Base-by-base conservation (phyloP, 2,888 invertebrate species). In the Agrochola macilenta region DNA sequence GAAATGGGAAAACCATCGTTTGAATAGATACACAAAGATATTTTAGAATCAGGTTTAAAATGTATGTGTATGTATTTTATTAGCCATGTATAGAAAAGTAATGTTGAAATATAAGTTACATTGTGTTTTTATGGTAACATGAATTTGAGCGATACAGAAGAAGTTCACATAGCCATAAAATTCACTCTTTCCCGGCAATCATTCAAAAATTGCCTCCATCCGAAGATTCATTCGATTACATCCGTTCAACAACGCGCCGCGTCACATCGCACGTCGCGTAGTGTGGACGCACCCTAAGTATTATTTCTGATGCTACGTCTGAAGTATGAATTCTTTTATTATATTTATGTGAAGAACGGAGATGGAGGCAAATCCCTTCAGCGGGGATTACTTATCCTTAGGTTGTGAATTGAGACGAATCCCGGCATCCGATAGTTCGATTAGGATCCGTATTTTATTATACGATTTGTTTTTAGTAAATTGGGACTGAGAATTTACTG, bases 321-420 rank as follows among this genome's bases (percentile, higher is more conserved):
- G 74, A 85, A 81, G 77, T 88, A 85, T 85, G 69, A 85, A 88
- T 84, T 80, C 77, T 83, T 87, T 85, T 87, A 87, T 84, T 83
- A 88, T 87, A 88, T 88, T 84, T 88, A 88, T 84, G 79, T 72
- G 73, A 46, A 71, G 63, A 81, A 80, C 64, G 85, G 68, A 83
- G 84, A 87, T 84, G 71, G 79, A 76, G 58, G 76, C 66, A 85
- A 88, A 88, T 88, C 85, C 79, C 63, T 78, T 79, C 73, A 84
- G 76, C 61, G 65, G 11, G 82, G 81, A 88, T 88, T 85, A 87
- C 78, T 78, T 79, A 82, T 79, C 81, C 69, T 69, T 69, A 72
- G 71, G 83, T 81, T 77, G 46, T 57, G 78, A 81, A 84, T 85
- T 58, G 87, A 76, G 85, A 82, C 26, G 72, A 77, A 78, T 78